These are phyloP conservation scores for Hydrotaea cyrtoneurina DNA, from an alignment of 2,888 invertebrate species.

Conservation along the genomic window DNA sequence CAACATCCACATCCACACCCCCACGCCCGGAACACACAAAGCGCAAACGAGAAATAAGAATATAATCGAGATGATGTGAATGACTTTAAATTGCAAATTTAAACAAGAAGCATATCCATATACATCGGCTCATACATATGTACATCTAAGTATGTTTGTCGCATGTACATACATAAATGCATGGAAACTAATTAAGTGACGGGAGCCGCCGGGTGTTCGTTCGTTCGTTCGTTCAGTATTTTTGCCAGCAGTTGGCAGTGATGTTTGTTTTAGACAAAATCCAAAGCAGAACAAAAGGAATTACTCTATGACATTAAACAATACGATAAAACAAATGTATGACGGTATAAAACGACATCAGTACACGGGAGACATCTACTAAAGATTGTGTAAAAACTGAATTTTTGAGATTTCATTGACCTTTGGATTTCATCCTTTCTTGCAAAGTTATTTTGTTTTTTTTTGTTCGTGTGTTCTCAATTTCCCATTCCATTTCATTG, in stretches of 20 bases:
- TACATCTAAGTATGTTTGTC: neutral
- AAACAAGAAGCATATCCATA: constrained; percentile 8
- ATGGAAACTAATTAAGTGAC: constrained; percentile 28
- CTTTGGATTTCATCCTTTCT: neutral
- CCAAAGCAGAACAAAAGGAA: too few species aligned
- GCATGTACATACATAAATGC: neutral
- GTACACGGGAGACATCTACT: too few species aligned
- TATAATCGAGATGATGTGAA: neutral
- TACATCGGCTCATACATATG: neutral
- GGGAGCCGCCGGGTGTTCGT: neutral
- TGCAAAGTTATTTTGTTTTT: neutral
- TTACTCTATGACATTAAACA: too few species aligned
- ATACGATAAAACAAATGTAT: too few species aligned
- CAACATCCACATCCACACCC: too few species aligned
- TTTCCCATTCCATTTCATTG: neutral
- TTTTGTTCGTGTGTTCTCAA: neutral
- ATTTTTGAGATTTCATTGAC: neutral
- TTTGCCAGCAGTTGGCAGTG: too few species aligned
- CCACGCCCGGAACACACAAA: too few species aligned
- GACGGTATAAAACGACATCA: too few species aligned
- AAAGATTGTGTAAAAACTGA: too few species aligned
- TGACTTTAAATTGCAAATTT: neutral
- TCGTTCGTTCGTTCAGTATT: too few species aligned
- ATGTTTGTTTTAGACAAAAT: too few species aligned
- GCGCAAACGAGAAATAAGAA: too few species aligned